Base-by-base conservation (phyloP, 2,888 invertebrate species). In the Zonitis immaculata region DNA sequence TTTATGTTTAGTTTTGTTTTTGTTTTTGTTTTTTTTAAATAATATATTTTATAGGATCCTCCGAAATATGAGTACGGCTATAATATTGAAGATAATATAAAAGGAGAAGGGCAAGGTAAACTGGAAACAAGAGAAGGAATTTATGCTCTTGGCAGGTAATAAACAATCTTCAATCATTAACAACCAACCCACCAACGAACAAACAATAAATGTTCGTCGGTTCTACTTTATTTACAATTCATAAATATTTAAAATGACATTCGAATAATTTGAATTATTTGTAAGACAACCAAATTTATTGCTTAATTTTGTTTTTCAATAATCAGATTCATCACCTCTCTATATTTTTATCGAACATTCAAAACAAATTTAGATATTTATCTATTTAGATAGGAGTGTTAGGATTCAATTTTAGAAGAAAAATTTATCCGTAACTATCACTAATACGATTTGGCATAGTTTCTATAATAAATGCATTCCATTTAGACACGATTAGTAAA, bases 31-130 rank as follows among this genome's bases (percentile, higher is more conserved):
- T n/a, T n/a, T n/a, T n/a, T n/a, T n/a, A n/a, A n/a, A n/a, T n/a
- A n/a, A n/a, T n/a, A n/a, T n/a, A n/a, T n/a, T n/a, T 67, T 70
- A 12, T 65, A 79, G 79, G 66, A 73, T 63, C 75, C 77, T 59
- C 79, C 80, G 52, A 80, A 79, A 70, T 81, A 80, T 69, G 74
- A 78, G 68, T 80, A 78, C 69, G 76, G 78, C 45, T 79, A 80
- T 62, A 70, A 73, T 35, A 73, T 79, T 47, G 66, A 67, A 18
- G 74, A 73, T 42, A n/a, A n/a, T n/a, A 70, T 72, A 27, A 72
- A 75, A 52, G 78, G 78, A 30, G 58, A 64, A 43, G 61, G 68
- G 59, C 78, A 79, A 62, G 77, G 78, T 42, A 78, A 79, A 63
- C 61, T 72, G 46, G 78, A 80, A 63, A 64, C 73, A 30, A 68